Evolutionary conservation across 2,888 invertebrate genomes (phyloP).

Genomic region (Antheraea yamamai): DNA sequence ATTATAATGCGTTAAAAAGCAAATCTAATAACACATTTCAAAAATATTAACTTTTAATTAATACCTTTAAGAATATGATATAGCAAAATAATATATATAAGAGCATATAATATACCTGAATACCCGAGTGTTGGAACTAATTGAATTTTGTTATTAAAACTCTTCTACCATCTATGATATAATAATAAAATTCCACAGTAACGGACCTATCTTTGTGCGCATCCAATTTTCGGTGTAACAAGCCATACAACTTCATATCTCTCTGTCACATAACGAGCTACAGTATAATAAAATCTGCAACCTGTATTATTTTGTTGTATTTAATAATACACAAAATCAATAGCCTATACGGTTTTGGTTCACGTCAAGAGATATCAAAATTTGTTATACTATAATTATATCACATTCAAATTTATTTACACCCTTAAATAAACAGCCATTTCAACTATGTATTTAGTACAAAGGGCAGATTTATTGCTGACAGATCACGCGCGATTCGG

Average conservation of each 20-base stretch:
- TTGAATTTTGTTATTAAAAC: neutral
- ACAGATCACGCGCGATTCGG: no score
- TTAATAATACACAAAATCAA: slow-evolving; percentile 47
- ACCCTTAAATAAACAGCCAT: no score
- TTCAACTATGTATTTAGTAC: no score
- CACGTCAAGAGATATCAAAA: neutral
- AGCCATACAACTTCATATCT: slow-evolving; percentile 29
- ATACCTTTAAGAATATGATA: no score
- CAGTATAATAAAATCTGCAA: no score
- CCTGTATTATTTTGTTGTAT: slow-evolving; percentile 47
- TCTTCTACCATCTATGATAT: neutral
- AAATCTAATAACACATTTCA: no score
- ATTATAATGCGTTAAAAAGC: neutral
- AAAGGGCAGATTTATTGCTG: no score
- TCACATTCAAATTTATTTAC: neutral
- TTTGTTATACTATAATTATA: neutral
- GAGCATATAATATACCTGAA: no score
- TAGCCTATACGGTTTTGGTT: slow-evolving; percentile 32
- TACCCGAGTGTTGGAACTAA: neutral
- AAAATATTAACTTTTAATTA: no score
- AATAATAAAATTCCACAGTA: slow-evolving; percentile 32
- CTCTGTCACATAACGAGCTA: slow-evolving; percentile 27
- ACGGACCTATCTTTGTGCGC: slow-evolving; percentile 27
- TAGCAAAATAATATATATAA: no score
- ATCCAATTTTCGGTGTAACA: slow-evolving; percentile 26